These are phyloP conservation scores for Misgurnus mizolepis DNA, from an alignment of 2,113 vertebrate species.

Conservation along the genomic window DNA sequence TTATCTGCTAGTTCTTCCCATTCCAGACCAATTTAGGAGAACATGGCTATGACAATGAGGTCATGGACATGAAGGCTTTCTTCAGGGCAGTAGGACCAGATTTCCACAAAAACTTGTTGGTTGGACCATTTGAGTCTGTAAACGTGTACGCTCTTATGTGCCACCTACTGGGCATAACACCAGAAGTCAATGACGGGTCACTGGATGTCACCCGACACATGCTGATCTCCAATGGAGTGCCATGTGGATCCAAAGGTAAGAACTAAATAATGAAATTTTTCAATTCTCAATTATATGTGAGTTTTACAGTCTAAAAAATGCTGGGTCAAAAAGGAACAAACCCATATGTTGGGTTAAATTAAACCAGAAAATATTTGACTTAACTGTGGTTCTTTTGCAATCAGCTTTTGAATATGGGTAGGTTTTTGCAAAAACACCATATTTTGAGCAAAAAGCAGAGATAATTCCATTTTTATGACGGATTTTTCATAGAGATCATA, in stretches of 20 bases:
- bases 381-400: too few species aligned
- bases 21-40: slow-evolving; percentile 79
- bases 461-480: too few species aligned
- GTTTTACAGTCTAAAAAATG: too few species aligned
- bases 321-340: too few species aligned
- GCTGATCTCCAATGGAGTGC: slow-evolving; percentile 52
- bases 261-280: too few species aligned
- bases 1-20: slow-evolving; percentile 63
- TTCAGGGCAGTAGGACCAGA: slow-evolving; percentile 81
- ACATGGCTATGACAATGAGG: slow-evolving; percentile 78
- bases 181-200: slow-evolving; percentile 77
- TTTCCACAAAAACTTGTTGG: slow-evolving; percentile 73
- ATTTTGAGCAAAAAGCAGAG: too few species aligned
- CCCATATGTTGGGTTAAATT: too few species aligned
- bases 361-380: too few species aligned
- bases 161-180: slow-evolving; percentile 75
- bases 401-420: too few species aligned
- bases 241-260: slow-evolving; percentile 12
- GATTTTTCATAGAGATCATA: too few species aligned
- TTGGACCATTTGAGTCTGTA: slow-evolving; percentile 80
- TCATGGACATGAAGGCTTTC: slow-evolving; percentile 82
- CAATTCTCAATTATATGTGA: too few species aligned
- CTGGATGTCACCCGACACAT: slow-evolving; percentile 60
- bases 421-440: too few species aligned
- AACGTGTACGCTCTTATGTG: slow-evolving; percentile 82